These are phyloP conservation scores for Chrysolina americana DNA, from an alignment of 2,888 invertebrate species.

Conservation along the genomic window DNA sequence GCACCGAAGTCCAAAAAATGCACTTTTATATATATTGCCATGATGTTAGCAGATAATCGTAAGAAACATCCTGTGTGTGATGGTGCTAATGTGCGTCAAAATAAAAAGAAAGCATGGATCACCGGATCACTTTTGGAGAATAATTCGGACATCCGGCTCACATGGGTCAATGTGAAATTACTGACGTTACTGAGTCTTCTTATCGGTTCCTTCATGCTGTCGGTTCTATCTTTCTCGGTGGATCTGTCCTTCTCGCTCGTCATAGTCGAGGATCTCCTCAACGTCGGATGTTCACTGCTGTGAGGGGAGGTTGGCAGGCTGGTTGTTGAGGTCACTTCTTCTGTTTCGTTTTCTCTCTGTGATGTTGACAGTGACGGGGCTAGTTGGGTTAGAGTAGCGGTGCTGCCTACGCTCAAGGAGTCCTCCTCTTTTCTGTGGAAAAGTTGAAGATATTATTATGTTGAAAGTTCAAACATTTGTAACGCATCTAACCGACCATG, in stretches of 20 bases:
- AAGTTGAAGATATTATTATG: conserved; percentile 12
- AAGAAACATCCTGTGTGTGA: not conserved
- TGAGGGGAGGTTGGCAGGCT: conserved; percentile 62
- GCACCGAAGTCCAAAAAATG: no score
- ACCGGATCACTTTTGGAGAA: conserved; percentile 69
- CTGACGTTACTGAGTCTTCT: conserved; percentile 72
- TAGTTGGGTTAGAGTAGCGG: conserved; percentile 65
- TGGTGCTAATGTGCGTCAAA: conserved; percentile 33
- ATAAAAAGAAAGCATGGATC: conserved; percentile 44
- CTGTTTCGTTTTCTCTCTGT: conserved; percentile 57
- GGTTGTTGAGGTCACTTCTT: conserved; percentile 57
- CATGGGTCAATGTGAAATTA: conserved; percentile 76
- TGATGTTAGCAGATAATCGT: no score
- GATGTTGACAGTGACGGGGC: conserved; percentile 52
- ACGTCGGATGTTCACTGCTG: conserved; percentile 37
- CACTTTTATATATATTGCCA: no score
- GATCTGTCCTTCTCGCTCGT: conserved; percentile 64
- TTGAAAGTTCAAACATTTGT: not conserved
- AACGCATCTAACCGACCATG: no score
- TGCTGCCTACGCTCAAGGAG: conserved; percentile 64
- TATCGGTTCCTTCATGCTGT: conserved; percentile 35
- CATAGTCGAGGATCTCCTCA: conserved; percentile 49
- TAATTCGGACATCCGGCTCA: conserved; percentile 68
- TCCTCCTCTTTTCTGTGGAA: conserved; percentile 63
- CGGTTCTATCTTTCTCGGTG: conserved; percentile 59